Evolutionary conservation across 2,888 invertebrate species (phyloP).

Genomic region (Odontocerum albicorne): DNA sequence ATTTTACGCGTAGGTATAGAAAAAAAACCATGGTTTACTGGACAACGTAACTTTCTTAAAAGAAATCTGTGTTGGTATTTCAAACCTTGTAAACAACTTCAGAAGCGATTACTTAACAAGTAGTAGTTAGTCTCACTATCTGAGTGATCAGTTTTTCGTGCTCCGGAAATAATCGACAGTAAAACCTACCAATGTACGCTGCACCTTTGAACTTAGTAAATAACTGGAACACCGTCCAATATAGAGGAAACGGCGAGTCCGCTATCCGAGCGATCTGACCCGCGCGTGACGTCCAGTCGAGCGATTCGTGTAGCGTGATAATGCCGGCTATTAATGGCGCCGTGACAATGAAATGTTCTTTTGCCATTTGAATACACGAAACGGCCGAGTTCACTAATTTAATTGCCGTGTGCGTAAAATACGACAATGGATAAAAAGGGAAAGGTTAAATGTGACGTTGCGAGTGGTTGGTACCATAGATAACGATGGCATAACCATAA

Average conservation of each 20-base stretch:
- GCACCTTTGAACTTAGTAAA: background rate
- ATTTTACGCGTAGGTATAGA: too few relatives aligned
- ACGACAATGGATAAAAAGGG: background rate
- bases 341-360: constrained; percentile 4
- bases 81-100: too few relatives aligned
- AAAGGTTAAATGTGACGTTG: background rate
- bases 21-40: too few relatives aligned
- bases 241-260: background rate
- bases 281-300: background rate
- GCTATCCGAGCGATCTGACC: background rate
- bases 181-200: background rate
- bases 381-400: background rate
- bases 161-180: too few relatives aligned
- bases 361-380: constrained; percentile 4
- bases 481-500: too few relatives aligned
- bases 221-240: background rate
- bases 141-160: too few relatives aligned
- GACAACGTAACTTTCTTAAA: too few relatives aligned
- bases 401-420: constrained; percentile 1
- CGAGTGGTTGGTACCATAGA: too few relatives aligned
- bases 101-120: too few relatives aligned
- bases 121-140: too few relatives aligned
- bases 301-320: background rate
- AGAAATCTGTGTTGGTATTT: too few relatives aligned
- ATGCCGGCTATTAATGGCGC: constrained; percentile 2